These are phyloP conservation scores for Petrocephalus sullivani DNA, from an alignment of 2,797 vertebrate genomes.

Conservation along the genomic window DNA sequence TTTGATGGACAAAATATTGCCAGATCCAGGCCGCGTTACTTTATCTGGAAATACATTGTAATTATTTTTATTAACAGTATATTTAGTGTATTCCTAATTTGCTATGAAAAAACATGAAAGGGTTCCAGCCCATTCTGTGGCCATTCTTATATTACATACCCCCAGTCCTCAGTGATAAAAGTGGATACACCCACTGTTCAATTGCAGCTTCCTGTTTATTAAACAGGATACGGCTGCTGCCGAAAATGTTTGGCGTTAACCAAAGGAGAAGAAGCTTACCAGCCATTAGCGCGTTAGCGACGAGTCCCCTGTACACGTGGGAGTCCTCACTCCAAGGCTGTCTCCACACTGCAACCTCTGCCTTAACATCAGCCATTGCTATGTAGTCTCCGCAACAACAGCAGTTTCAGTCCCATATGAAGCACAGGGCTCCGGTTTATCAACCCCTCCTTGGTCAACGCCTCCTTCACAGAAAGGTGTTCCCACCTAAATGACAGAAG, in stretches of 20 bases:
- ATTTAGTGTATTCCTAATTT: background rate
- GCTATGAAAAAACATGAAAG: background rate
- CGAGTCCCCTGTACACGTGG: background rate
- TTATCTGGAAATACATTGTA: background rate
- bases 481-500: slow-evolving; percentile 14
- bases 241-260: background rate
- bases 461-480: background rate
- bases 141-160: background rate
- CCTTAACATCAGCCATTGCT: background rate
- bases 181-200: background rate
- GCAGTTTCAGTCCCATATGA: background rate
- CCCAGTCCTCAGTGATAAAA: background rate
- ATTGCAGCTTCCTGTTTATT: background rate
- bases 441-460: background rate
- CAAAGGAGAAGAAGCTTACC: background rate
- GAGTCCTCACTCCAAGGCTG: background rate
- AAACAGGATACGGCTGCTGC: background rate
- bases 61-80: background rate
- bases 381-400: background rate
- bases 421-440: background rate
- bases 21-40: background rate
- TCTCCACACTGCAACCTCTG: background rate
- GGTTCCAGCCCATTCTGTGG: background rate
- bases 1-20: background rate
- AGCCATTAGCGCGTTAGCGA: background rate